These are phyloP conservation scores for Mamestra configurata DNA, from an alignment of 1,140 invertebrate species.

Conservation along the genomic window DNA sequence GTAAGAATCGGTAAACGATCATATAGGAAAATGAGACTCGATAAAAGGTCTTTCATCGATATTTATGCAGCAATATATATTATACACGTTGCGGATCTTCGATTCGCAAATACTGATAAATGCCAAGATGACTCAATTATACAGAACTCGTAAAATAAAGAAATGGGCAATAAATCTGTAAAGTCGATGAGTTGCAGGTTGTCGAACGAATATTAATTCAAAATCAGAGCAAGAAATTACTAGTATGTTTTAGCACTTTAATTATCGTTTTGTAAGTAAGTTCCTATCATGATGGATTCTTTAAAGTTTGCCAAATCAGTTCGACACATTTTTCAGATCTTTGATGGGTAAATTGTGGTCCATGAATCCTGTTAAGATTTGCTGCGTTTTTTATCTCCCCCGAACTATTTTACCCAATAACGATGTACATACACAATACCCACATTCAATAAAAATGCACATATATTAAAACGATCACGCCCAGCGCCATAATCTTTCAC, in stretches of 20 bases:
- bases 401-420: neutral
- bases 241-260: neutral
- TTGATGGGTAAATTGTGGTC: too few relatives aligned
- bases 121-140: conserved; percentile 20
- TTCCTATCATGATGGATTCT: neutral
- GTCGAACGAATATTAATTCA: neutral
- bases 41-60: conserved; percentile 4
- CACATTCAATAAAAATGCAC: conserved; percentile 14
- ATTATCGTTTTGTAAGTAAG: too few relatives aligned
- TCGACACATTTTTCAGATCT: neutral
- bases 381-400: neutral
- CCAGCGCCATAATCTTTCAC: conserved; percentile 25
- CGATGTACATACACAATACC: conserved; percentile 12
- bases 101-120: neutral
- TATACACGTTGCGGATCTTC: neutral
- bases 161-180: neutral
- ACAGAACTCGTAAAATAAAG: neutral
- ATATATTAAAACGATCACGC: conserved; percentile 42
- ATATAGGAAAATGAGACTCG: conserved; percentile 22
- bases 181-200: neutral
- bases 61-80: neutral
- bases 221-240: neutral
- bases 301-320: neutral
- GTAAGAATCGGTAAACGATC: neutral
- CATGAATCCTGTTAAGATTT: too few relatives aligned